These are phyloP conservation scores for Pandemis corylana DNA, from an alignment of 2,888 invertebrate species.

Conservation along the genomic window DNA sequence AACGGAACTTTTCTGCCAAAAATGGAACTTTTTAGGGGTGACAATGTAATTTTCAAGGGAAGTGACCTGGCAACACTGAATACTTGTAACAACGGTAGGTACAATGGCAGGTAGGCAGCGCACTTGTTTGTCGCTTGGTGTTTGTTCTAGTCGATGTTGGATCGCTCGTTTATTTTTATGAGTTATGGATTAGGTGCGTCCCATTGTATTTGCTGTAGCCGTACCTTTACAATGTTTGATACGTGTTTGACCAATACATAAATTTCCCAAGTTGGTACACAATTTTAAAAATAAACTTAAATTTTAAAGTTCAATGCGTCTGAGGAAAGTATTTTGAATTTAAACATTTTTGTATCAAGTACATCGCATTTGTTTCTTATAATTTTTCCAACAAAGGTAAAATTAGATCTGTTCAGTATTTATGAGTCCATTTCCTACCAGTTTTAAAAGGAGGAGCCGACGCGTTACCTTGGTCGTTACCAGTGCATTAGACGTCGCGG, in stretches of 20 bases:
- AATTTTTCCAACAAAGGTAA: not conserved
- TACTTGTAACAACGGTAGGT: slow-evolving; percentile 7
- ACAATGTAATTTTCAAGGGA: too few relatives aligned
- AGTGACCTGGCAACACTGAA: too few relatives aligned
- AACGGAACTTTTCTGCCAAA: too few relatives aligned
- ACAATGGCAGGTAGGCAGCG: slow-evolving; percentile 41
- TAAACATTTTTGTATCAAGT: too few relatives aligned
- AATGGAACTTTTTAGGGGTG: too few relatives aligned
- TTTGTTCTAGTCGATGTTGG: slow-evolving; percentile 68
- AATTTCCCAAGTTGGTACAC: slow-evolving; percentile 32
- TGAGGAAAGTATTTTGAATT: too few relatives aligned
- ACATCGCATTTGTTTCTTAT: not conserved
- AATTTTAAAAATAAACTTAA: not conserved
- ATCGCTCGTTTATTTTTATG: slow-evolving; percentile 78
- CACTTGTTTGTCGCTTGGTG: slow-evolving; percentile 64
- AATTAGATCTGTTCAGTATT: slow-evolving; percentile 16
- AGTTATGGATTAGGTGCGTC: slow-evolving; percentile 78
- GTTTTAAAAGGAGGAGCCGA: slow-evolving; percentile 47
- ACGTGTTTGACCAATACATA: slow-evolving; percentile 44
- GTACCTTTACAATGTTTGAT: slow-evolving; percentile 60
- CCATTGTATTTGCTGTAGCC: slow-evolving; percentile 68
- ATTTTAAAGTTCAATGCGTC: not conserved
- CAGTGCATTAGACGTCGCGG: slow-evolving; percentile 65
- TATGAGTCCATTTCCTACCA: slow-evolving; percentile 39
- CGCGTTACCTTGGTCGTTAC: slow-evolving; percentile 63